Conservation (phyloP, 2,888 invertebrate genomes). For the Thymelicus sylvestris region DNA sequence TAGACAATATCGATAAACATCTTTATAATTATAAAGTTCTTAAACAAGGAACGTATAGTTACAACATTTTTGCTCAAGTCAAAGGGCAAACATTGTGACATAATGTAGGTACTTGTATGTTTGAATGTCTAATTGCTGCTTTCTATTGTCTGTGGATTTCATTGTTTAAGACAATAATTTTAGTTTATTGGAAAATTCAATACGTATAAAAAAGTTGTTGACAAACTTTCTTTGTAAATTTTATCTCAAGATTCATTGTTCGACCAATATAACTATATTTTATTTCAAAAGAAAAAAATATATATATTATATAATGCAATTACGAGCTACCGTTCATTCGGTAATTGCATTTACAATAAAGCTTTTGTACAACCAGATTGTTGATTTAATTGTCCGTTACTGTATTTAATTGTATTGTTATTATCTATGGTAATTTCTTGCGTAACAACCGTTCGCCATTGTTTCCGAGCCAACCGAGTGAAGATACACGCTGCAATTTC, state of each 20-base stretch:
- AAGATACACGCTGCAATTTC: conserved; percentile 59
- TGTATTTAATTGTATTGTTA: conserved; percentile 20
- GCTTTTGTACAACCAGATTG: neutral
- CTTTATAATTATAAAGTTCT: conserved; percentile 17
- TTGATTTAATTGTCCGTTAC: conserved; percentile 21
- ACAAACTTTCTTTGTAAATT: too few species aligned
- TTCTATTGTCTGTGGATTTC: neutral
- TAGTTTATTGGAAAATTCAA: too few species aligned
- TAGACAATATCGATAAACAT: conserved; percentile 20
- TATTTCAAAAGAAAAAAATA: too few species aligned
- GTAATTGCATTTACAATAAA: neutral
- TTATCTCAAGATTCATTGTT: too few species aligned
- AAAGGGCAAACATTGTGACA: neutral
- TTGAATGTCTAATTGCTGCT: too few species aligned
- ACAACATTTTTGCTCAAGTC: neutral
- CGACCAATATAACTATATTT: too few species aligned
- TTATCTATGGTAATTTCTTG: conserved; percentile 39
- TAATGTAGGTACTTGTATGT: neutral
- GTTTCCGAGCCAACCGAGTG: conserved; percentile 64
- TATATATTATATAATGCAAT: neutral
- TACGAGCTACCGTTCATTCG: neutral
- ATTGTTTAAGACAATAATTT: neutral
- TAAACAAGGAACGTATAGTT: neutral
- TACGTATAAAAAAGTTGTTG: too few species aligned
- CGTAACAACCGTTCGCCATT: conserved; percentile 49